A percentile compares a stretch with the other conserved stretches of the same genome.
These are phyloP conservation scores for Eulemur rufifrons DNA, from an alignment of 2,113 vertebrate genomes.

Conservation along the genomic window DNA sequence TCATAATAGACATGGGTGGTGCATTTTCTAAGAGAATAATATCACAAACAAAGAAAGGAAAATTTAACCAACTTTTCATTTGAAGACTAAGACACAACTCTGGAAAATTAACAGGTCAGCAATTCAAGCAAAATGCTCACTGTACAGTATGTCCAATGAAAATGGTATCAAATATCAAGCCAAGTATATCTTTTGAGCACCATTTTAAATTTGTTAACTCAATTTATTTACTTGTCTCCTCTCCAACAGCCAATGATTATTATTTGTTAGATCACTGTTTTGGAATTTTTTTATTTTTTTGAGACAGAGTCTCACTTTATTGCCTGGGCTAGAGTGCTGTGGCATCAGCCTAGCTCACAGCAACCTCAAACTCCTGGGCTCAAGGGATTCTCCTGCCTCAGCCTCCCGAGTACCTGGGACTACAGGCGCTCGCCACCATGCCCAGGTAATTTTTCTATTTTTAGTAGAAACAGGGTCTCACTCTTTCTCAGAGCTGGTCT, in stretches of 20 bases:
- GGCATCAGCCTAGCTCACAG: too few species aligned
- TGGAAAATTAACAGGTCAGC: not conserved
- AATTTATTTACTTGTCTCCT: not conserved
- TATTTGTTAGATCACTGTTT: not conserved
- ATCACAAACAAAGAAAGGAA: not conserved
- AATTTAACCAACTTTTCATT: not conserved
- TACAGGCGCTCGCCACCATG: too few species aligned
- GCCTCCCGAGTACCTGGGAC: too few species aligned
- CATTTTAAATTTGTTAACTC: not conserved
- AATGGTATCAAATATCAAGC: not conserved
- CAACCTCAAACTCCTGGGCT: too few species aligned
- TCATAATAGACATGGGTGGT: not conserved
- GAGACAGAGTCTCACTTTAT: too few species aligned
- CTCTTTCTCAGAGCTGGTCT: too few species aligned
- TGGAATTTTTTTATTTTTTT: not conserved
- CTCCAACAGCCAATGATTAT: not conserved
- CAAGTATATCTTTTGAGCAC: rapidly evolving
- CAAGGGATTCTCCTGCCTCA: too few species aligned
- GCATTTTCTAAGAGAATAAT: slow-evolving; percentile 11
- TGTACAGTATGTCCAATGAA: not conserved
- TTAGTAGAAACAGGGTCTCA: too few species aligned
- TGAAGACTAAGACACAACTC: not conserved
- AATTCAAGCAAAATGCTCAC: not conserved
- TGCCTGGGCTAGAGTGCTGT: too few species aligned
- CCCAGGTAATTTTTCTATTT: too few species aligned